These are phyloP conservation scores for Brachyistius frenatus DNA, from an alignment of 2,113 vertebrate species.

Conservation along the genomic window DNA sequence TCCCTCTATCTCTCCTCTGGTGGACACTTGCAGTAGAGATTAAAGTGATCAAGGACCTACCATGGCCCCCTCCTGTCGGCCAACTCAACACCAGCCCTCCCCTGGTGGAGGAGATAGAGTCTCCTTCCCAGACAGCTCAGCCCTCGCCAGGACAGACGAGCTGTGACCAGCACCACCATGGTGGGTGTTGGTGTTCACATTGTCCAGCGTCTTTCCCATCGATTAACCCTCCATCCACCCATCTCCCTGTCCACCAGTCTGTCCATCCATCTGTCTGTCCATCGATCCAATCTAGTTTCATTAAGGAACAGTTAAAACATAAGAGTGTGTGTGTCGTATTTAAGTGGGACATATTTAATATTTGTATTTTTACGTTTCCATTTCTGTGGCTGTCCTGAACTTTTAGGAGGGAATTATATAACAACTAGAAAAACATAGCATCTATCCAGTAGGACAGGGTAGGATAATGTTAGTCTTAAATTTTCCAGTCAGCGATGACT, in stretches of 20 bases:
- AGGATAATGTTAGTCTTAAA: conserved; percentile 12
- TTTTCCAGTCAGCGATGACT: conserved; percentile 15
- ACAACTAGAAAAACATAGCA: background rate
- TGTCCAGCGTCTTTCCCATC: conserved; percentile 46
- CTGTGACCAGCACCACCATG: conserved; percentile 86
- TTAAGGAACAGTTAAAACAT: background rate
- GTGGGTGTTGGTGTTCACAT: conserved; percentile 84
- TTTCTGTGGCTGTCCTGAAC: background rate
- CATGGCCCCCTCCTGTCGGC: conserved; percentile 97
- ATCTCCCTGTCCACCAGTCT: background rate
- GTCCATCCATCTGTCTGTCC: background rate
- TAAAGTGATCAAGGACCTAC: conserved; percentile 99
- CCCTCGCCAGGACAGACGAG: conserved; percentile 79
- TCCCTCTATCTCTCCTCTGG: conserved; percentile 50
- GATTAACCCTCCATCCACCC: conserved; percentile 12
- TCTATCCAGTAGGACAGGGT: background rate
- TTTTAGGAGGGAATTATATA: background rate
- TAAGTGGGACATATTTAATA: background rate
- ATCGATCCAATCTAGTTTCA: background rate
- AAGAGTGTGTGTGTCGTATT: background rate
- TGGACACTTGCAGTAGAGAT: conserved; percentile 93
- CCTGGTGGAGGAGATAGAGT: conserved; percentile 85
- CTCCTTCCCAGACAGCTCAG: conserved; percentile 78
- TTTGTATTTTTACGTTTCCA: background rate
- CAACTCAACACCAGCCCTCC: conserved; percentile 92